Percentiles rank a stretch among this genome's conserved stretches.
Evolutionary conservation across 1,140 invertebrate genomes (phyloP).

Genomic region (Acromyrmex charruanus): DNA sequence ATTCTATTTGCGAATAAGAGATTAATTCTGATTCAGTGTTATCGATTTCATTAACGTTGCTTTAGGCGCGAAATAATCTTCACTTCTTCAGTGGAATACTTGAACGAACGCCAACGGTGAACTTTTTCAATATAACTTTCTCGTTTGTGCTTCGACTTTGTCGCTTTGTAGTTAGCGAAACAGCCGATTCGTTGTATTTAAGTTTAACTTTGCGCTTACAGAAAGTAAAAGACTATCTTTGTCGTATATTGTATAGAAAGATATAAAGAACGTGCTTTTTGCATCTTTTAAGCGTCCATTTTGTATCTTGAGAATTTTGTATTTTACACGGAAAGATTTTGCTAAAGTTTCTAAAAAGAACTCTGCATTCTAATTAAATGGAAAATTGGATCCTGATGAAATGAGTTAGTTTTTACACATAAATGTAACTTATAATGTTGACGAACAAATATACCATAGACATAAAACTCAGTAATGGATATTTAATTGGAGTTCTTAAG

Average conservation of each 20-base stretch:
- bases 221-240: slow-evolving; percentile 9
- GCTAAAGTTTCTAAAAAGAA: no score
- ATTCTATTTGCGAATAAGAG: not conserved
- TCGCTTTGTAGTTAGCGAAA: slow-evolving; percentile 38
- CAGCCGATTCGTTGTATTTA: slow-evolving; percentile 33
- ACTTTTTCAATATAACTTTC: slow-evolving; percentile 65
- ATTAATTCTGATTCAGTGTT: slow-evolving; percentile 1
- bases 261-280: not conserved
- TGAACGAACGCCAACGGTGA: slow-evolving; percentile 22
- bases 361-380: no score
- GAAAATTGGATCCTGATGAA: no score
- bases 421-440: no score
- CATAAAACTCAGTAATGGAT: no score
- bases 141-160: slow-evolving; percentile 35
- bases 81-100: not conserved
- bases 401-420: no score
- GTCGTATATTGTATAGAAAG: not conserved
- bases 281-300: no score
- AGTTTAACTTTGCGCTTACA: slow-evolving; percentile 36
- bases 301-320: not conserved
- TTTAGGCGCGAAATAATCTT: slow-evolving; percentile 39
- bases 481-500: no score
- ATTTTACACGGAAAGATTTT: not conserved
- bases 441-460: no score
- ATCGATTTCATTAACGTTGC: slow-evolving; percentile 34